Conservation (phyloP, 2,113 vertebrate genomes). For the Anas platyrhynchos region DNA sequence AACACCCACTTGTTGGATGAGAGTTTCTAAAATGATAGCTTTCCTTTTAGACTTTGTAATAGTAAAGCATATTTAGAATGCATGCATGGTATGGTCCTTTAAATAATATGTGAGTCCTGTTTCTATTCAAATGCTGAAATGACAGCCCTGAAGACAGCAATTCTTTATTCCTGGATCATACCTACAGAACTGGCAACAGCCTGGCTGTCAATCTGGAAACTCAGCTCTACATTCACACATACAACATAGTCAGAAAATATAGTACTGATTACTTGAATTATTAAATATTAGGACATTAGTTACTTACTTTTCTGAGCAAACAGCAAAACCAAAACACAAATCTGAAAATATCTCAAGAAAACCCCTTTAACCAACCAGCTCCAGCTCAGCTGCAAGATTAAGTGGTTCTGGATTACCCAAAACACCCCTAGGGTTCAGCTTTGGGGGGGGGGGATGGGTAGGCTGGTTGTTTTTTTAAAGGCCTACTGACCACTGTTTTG, state of each 20-base stretch:
- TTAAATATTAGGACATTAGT: not conserved
- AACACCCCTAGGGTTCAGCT: not conserved
- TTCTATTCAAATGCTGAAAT: not conserved
- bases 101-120: slow-evolving; percentile 14
- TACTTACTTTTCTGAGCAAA: not conserved
- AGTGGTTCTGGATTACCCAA: not conserved
- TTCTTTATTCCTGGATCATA: not conserved
- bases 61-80: not conserved
- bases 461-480: not conserved
- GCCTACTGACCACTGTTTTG: not conserved
- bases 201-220: slow-evolving; percentile 5
- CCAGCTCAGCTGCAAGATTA: not conserved
- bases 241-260: not conserved
- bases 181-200: not conserved
- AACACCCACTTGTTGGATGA: not conserved
- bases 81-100: not conserved
- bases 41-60: not conserved
- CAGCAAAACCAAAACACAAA: not conserved
- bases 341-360: not conserved
- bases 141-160: not conserved
- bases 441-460: not conserved
- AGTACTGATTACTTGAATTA: not conserved
- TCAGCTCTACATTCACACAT: not conserved
- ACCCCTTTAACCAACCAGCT: not conserved
- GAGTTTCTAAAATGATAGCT: slow-evolving; percentile 14